These are phyloP conservation scores for Aurelia sp. DNA, from an alignment of 30 jellyfish, hydroid and myxozoan species.

Conservation along the genomic window DNA sequence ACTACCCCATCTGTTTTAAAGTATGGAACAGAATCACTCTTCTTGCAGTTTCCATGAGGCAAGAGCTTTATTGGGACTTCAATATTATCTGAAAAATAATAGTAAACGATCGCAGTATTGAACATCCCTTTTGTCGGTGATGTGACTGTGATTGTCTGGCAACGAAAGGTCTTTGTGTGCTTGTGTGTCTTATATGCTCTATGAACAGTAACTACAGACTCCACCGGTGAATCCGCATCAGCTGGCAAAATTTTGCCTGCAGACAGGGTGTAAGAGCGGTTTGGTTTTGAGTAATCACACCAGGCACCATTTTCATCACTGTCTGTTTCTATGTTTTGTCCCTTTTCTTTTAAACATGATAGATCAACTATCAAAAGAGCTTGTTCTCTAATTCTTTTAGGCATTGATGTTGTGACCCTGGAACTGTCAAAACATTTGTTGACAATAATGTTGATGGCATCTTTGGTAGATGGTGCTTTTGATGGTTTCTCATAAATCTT, in stretches of 20 bases:
- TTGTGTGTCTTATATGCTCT: background rate
- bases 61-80: background rate
- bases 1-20: background rate
- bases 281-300: background rate
- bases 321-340: background rate
- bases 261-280: background rate
- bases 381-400: background rate
- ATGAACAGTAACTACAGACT: background rate
- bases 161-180: background rate
- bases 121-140: background rate
- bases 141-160: background rate
- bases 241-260: background rate
- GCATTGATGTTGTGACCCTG: background rate
- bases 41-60: conserved; percentile 2
- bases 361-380: background rate
- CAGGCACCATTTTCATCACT: background rate
- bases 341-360: background rate
- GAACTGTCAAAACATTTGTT: background rate
- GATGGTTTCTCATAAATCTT: background rate
- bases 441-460: background rate
- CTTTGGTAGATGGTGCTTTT: background rate
- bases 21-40: background rate
- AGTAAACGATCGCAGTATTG: background rate
- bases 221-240: background rate
- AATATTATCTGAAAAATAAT: background rate